Evolutionary conservation across 64 coral and sea anemone genomes (phyloP), one percentile per base, ranked within the genome.

Genomic region (Actinia tenebrosa): DNA sequence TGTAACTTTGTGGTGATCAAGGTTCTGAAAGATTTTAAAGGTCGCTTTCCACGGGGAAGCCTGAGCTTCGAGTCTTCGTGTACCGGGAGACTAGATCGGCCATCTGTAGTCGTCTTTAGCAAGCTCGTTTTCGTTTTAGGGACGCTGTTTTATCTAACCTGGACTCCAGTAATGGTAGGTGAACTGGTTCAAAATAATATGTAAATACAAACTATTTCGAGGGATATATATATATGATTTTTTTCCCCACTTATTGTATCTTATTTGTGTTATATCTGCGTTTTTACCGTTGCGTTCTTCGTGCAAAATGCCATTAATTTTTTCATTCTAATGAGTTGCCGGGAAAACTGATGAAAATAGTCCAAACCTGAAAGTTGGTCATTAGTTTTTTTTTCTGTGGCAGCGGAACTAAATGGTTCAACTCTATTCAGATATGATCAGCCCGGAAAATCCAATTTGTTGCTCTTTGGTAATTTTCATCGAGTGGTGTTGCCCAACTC

Each of bases 141-240:
- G 19, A 50, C 80, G 23, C 44, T 92, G 17, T 92, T 92, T 54
- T 92, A 88, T 45, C 42, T 92, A 27, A 92, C 91, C 13, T 92
- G 91, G 91, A 89, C 87, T 87, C 91, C 91, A 37, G 91, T 84
- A 7, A 92, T 92, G 91, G 91, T 92, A 80, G 88, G 86, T 42
- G 13, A 30, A 42, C 42, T 75, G 1, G 10, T 5, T 75, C 42
- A 1, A 75, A 75, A 75, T 14, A 3, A 30, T 14, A 14, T 42
- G 42, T 30, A 13, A 2, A 75, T 30, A 75, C 9, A 66, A 66
- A 66, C 18, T 22, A n/a, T 23, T 66, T 66, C n/a, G 18, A 64
- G 17, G 18, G 4, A n/a, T 66, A n/a, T 66, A 23, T 66, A 7
- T 66, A 23, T 23, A 3, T 66, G 2, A 61, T n/a, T 23, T 25